These are phyloP conservation scores for Geopemphigus sp. DNA, from an alignment of 1,140 invertebrate species.

Conservation along the genomic window DNA sequence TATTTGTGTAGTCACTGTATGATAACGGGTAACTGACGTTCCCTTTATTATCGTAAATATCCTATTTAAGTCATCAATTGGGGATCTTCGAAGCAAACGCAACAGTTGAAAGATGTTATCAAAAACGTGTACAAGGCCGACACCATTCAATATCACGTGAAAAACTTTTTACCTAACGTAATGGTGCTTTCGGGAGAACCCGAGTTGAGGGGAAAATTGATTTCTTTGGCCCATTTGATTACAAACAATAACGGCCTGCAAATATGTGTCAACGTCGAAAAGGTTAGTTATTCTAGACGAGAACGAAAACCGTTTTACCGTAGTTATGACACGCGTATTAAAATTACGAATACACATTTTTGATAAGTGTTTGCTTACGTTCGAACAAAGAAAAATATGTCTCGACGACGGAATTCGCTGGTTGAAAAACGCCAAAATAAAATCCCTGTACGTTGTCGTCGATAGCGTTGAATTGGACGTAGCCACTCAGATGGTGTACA, in stretches of 20 bases:
- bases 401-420: constrained; percentile 5
- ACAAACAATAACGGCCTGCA: constrained; percentile 90
- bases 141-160: constrained; percentile 89
- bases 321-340: background rate
- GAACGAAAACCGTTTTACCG: background rate
- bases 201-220: constrained; percentile 74
- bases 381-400: background rate
- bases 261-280: constrained; percentile 82
- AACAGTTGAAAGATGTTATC: constrained; percentile 91
- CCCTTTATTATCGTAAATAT: background rate
- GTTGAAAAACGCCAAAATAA: constrained; percentile 67
- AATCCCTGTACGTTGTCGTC: constrained; percentile 82
- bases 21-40: constrained; percentile 55
- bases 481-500: constrained; percentile 70
- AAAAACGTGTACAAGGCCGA: constrained; percentile 76
- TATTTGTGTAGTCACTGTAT: background rate
- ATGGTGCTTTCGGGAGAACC: constrained; percentile 82
- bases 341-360: constrained; percentile 1
- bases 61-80: constrained; percentile 72
- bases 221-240: constrained; percentile 87
- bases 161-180: constrained; percentile 91
- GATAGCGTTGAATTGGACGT: constrained; percentile 74
- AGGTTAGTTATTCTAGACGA: constrained; percentile 60
- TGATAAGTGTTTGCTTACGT: background rate
- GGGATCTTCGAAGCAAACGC: constrained; percentile 95